phyloP scores from a whole-genome alignment of 2,888 invertebrate species.

The Fissipunctia ypsillon region DNA sequence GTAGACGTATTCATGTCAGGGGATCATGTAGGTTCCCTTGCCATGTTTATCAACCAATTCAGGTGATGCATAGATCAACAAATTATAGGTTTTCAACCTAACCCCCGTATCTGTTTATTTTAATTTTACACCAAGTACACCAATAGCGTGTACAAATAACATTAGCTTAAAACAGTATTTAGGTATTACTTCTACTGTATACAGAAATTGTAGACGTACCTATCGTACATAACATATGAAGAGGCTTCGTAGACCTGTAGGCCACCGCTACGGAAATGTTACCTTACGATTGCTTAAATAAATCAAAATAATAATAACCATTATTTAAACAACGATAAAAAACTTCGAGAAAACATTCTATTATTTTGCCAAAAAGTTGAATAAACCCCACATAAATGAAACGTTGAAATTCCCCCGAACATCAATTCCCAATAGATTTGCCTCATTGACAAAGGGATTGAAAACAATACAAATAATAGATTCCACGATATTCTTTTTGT shows the following conservation, averaged over 20 bases:
- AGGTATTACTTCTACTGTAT: no score
- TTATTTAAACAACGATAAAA: background rate
- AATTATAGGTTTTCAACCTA: background rate
- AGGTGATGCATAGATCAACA: background rate
- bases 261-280: no score
- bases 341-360: background rate
- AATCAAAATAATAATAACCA: background rate
- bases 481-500: conserved; percentile 12
- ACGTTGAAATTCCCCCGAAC: background rate
- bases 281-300: background rate
- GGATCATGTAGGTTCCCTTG: no score
- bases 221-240: no score
- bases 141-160: no score
- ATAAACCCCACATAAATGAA: background rate
- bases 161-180: no score
- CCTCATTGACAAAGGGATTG: conserved; percentile 22
- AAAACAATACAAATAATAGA: conserved; percentile 39
- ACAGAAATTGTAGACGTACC: no score
- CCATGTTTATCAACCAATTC: background rate
- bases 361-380: background rate
- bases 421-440: conserved; percentile 26
- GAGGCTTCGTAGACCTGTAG: no score
- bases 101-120: background rate
- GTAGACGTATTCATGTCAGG: no score
- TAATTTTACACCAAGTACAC: no score